Evolutionary conservation across 1,140 invertebrate genomes (phyloP).

Genomic region (Trachymyrmex septentrionalis): DNA sequence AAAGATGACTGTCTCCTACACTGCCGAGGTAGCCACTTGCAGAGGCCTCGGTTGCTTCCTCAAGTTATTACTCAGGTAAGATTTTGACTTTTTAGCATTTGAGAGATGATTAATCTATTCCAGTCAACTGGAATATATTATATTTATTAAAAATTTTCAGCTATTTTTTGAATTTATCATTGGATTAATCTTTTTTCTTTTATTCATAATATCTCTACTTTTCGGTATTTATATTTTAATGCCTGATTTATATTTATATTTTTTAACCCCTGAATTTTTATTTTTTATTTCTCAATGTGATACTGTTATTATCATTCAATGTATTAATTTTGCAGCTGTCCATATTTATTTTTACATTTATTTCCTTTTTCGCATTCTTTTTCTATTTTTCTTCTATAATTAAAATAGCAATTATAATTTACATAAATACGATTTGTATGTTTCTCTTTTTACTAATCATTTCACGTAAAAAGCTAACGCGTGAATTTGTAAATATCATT

Average conservation of each 20-base stretch:
- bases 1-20: slow-evolving; percentile 95
- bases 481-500: background rate
- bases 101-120: background rate
- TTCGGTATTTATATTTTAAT: background rate
- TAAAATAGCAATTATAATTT: background rate
- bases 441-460: background rate
- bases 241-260: too few relatives aligned
- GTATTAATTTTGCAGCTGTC: background rate
- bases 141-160: background rate
- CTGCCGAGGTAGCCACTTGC: slow-evolving; percentile 95
- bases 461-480: slow-evolving; percentile 1
- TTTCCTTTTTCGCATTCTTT: background rate
- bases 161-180: background rate
- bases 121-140: background rate
- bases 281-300: background rate
- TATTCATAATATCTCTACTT: background rate
- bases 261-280: background rate
- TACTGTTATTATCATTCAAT: background rate
- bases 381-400: background rate
- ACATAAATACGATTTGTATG: background rate
- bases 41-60: slow-evolving; percentile 94
- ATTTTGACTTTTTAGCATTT: background rate
- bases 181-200: background rate
- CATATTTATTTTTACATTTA: background rate
- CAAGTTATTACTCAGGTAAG: slow-evolving; percentile 92